Base-by-base conservation (phyloP, 2,888 invertebrate genomes). In the Cataglyphis albicans region DNA sequence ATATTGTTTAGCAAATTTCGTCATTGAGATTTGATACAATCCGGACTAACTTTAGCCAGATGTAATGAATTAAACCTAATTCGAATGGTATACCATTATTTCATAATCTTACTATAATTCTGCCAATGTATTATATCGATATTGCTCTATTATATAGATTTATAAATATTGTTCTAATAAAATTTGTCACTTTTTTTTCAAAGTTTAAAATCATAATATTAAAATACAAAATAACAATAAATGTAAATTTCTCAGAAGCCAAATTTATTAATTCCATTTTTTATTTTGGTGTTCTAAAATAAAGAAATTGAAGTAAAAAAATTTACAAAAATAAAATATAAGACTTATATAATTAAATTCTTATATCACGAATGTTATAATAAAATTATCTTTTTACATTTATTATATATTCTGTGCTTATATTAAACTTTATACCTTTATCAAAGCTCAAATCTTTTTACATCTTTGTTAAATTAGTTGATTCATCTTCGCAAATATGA, bases 11-110 rank as follows among this genome's bases (percentile, higher is more conserved):
- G n/a, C 41, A 55, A 64, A 74, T 81, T 63, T 38, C 52, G 52
- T 63, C 52, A 52, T 38, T 73, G 68, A 44, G 21, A 78, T 64
- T 63, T 55, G 38, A 73, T 81, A 52, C 63, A 55, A 72, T 73
- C 52, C n/a, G 7, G 5, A 5, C 25, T 38, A 63, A 81, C 73
- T 73, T 38, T 48, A 61, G 52, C 25, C 61, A 5, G 63, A 73
- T 25, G n/a, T n/a, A 29, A 29, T 21, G 52, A 64, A 63, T 73
- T 25, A 6, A 21, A 72, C 18, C 18, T 73, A 52, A 73, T 73
- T 38, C 52, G 9, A 73, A 64, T 35, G 18, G n/a, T 7, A n/a
- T n/a, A 3, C 61, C 61, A 73, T 73, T 81, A 73, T 38, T 63
- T 41, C 1, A 18, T 25, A 35, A 81, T 73, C 61, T 38, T 52